Base-by-base conservation (phyloP, 2,797 vertebrate species). In the Trichosurus vulpecula region DNA sequence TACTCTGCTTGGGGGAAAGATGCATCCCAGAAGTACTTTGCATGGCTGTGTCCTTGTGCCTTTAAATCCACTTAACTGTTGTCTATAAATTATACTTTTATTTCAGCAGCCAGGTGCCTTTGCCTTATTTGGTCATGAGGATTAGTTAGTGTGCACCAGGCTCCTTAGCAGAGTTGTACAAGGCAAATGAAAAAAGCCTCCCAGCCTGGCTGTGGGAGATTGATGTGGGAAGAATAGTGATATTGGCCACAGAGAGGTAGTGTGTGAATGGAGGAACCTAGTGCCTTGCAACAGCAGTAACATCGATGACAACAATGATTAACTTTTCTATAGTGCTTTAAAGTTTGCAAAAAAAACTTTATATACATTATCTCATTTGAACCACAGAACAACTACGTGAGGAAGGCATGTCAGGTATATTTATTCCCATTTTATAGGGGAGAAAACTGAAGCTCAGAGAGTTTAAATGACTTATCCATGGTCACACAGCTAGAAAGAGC, bases 11-110 rank as follows among this genome's bases (percentile, higher is more conserved):
- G 53, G 41, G n/a, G 35, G 22, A 74, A 41, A 74, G 35, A 81
- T 25, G 41, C 25, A 81, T 94, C 10, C 92, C n/a, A 81, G 66
- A 47, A 22, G 8, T 96, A 51, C 96, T 81, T 29, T 96, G 94
- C 27, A 47, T 47, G 22, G 25, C 6, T 54, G 16, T 93, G 41
- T 92, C 27, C 31, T 93, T 90, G 1, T 92, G 29, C 94, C 41
- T 93, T 96, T 52, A 93, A 52, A 93, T 89, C 51, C 47, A 54
- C 2, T 51, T 93, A 9, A 41, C n/a, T 19, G 25, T 92, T 96
- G 94, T 51, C 89, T 11, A 56, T 54, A 52, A n/a, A 35, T 81
- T 90, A 52, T n/a, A 55, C 74, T 30, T 94, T 96, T n/a, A 94
- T 19, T n/a, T 30, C 55, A 66, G 51, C 41, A 51, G 74, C 41